Evolutionary conservation across 2,797 vertebrate genomes (phyloP), one percentile per base, ranked within the genome.

Genomic region (Tapirus indicus): DNA sequence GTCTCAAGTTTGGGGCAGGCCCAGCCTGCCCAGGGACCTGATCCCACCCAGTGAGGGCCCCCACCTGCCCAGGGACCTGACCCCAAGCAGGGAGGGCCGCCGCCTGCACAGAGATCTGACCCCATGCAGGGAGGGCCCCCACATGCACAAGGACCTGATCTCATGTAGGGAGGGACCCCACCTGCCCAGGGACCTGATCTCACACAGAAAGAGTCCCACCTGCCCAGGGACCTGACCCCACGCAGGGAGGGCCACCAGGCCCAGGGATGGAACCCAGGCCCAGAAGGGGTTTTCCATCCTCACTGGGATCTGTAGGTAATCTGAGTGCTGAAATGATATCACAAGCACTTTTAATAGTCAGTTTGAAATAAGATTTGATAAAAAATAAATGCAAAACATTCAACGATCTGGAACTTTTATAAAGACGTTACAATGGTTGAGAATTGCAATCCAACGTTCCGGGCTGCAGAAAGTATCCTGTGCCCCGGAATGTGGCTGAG

Each of bases 401-500:
- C 85, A 74, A 78, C 89, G 27, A 6, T 5, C 0, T 4, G 16
- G 14, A 68, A 60, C 0, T 5, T 18, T 62, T 7, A 47, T 7
- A n/a, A 25, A 54, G 47, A 27, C 11, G 14, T 64, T 52, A 52
- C 58, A 32, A 56, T 2, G 35, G 41, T 27, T 94, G 85, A 87
- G 41, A 91, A 82, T 0, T 77, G 71, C 58, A 32, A 8, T 4
- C 52, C 7, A 2, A 5, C 9, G 25, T 82, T 82, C 23, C 21
- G 47, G 17, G n/a, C 82, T 85, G 68, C 20, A 35, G 2, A 13
- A 79, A 14, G 58, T 0, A 0, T 49, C 16, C 7, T 14, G 87
- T 54, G 38, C 1, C 0, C 0, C 0, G 13, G 14, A 66, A 66
- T 2, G 58, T 2, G 25, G n/a, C 0, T 0, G 0, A 35, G 14